Evolutionary conservation across 2,797 vertebrate genomes (phyloP).

Genomic region (Ataeniobius toweri): DNA sequence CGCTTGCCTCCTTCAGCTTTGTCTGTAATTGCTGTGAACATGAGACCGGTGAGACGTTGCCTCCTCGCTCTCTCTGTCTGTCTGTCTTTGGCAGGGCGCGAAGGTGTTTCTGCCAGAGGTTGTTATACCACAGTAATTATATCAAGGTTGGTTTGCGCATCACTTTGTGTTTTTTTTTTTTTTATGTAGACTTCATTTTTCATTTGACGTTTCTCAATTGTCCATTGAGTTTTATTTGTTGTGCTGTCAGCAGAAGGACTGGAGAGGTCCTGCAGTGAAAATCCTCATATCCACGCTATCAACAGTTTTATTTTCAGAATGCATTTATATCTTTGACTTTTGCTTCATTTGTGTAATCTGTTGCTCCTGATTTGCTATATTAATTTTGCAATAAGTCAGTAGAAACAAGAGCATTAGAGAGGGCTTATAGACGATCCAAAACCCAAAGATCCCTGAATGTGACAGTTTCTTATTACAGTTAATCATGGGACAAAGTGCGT

Average conservation of each 20-base stretch:
- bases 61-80: constrained; percentile 20
- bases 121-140: constrained; percentile 38
- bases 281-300: constrained; percentile 15
- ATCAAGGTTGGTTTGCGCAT: constrained; percentile 35
- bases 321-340: constrained; percentile 11
- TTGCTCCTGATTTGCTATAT: constrained; percentile 5
- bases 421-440: neutral
- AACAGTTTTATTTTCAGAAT: neutral
- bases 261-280: constrained; percentile 11
- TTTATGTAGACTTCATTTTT: constrained; percentile 26
- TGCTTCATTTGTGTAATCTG: constrained; percentile 5
- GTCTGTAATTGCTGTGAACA: constrained; percentile 76
- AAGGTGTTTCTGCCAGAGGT: constrained; percentile 37
- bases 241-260: constrained; percentile 11
- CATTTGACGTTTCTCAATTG: constrained; percentile 33
- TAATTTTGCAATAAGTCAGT: constrained; percentile 9
- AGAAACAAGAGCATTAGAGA: constrained; percentile 4
- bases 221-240: constrained; percentile 25
- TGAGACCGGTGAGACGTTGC: constrained; percentile 64
- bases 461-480: neutral
- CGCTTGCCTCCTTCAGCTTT: constrained; percentile 70
- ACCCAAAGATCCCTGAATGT: constrained; percentile 19
- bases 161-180: constrained; percentile 34
- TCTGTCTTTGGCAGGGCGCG: constrained; percentile 37
- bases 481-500: neutral